Percentiles rank a stretch among this genome's conserved stretches.
Conservation (phyloP, 1,140 invertebrate genomes). For the Diprion similis region DNA sequence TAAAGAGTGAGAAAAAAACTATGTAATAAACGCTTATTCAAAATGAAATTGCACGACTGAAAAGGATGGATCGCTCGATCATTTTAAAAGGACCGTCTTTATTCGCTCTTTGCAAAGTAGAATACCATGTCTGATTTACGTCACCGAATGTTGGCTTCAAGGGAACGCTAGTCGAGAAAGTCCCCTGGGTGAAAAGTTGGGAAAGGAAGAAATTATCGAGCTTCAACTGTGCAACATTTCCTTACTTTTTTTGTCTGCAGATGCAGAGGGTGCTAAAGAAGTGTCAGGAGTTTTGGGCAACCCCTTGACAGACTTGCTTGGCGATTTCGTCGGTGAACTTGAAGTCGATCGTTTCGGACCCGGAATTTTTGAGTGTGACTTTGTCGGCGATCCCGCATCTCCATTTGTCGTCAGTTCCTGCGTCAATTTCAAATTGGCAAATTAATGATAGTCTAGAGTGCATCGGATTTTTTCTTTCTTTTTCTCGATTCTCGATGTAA, state of each 20-base stretch:
- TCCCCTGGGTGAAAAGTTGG: no score
- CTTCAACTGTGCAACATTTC: background rate
- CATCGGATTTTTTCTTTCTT: background rate
- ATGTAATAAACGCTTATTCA: background rate
- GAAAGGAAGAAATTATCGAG: background rate
- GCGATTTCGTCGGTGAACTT: slow-evolving; percentile 66
- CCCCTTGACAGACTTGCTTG: slow-evolving; percentile 67
- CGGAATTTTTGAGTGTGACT: slow-evolving; percentile 66
- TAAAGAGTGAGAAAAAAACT: slow-evolving; percentile 13
- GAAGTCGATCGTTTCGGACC: slow-evolving; percentile 58
- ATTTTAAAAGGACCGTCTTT: no score
- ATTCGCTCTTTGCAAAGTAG: no score
- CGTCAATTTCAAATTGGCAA: slow-evolving; percentile 17
- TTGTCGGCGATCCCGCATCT: slow-evolving; percentile 68
- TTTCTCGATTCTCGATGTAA: background rate
- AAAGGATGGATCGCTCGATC: background rate
- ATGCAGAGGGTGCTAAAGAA: slow-evolving; percentile 61
- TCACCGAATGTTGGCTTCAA: no score
- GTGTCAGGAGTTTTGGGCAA: slow-evolving; percentile 70
- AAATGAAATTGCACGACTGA: background rate
- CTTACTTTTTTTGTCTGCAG: slow-evolving; percentile 79
- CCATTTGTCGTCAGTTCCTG: slow-evolving; percentile 67
- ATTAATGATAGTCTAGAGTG: background rate
- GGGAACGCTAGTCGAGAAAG: no score
- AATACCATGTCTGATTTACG: no score